A percentile compares a stretch with the other conserved stretches of the same genome.
Evolutionary conservation across 2,888 invertebrate species (phyloP).

Genomic region (Leptopilina drosophilae): DNA sequence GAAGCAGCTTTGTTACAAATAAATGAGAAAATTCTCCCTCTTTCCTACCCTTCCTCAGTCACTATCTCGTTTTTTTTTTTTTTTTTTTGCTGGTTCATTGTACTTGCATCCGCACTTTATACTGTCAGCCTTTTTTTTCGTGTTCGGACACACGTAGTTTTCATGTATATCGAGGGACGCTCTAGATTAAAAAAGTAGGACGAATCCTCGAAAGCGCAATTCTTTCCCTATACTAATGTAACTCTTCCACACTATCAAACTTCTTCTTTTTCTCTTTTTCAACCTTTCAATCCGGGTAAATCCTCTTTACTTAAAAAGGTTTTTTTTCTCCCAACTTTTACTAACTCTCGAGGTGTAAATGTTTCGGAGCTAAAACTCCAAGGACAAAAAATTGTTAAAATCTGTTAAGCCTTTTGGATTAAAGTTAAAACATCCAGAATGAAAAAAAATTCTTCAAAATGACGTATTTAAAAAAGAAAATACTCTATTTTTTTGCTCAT

Average conservation of each 20-base stretch:
- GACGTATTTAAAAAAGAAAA: too few species aligned
- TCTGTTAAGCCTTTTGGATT: conserved; percentile 4
- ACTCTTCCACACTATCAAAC: conserved; percentile 1
- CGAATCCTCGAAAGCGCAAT: conserved; percentile 23
- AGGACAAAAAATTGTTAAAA: background rate
- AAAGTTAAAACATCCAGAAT: background rate
- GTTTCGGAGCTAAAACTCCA: background rate
- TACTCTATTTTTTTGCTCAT: too few species aligned
- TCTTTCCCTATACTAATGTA: background rate
- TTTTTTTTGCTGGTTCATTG: background rate
- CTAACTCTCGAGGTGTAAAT: background rate
- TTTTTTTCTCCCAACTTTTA: conserved; percentile 18
- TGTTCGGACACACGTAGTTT: background rate
- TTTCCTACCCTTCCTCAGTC: too few species aligned
- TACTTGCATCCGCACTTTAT: conserved; percentile 11
- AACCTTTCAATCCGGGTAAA: conserved; percentile 4
- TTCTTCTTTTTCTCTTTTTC: background rate
- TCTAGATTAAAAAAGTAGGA: conserved; percentile 29
- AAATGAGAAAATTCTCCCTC: conserved; percentile 9
- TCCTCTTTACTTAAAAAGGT: conserved; percentile 20
- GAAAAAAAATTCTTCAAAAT: too few species aligned
- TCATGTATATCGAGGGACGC: background rate
- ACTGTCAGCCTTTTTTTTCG: background rate
- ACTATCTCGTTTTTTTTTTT: too few species aligned
- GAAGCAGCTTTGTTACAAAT: background rate